These are phyloP conservation scores for Numenius phaeopus DNA, from an alignment of 2,797 vertebrate genomes.

Conservation along the genomic window DNA sequence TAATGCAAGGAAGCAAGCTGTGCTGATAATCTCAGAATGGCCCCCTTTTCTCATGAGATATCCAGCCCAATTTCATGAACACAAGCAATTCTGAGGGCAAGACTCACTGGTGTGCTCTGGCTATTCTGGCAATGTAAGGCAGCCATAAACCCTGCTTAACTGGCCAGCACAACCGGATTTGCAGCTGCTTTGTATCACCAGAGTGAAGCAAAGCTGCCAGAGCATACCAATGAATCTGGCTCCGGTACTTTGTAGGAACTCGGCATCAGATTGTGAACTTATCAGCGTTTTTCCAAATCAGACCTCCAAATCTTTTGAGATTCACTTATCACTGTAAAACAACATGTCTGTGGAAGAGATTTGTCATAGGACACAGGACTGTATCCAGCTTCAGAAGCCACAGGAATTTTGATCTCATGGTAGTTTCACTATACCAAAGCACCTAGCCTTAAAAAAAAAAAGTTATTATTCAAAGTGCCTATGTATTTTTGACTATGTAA, in stretches of 20 bases:
- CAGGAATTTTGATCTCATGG: not conserved
- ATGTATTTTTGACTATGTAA: not conserved
- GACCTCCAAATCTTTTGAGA: constrained; percentile 6
- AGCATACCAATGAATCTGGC: constrained; percentile 21
- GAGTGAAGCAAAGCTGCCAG: constrained; percentile 26
- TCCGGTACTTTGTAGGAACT: not conserved
- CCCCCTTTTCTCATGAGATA: constrained; percentile 6
- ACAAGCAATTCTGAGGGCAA: not conserved
- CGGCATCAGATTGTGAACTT: not conserved
- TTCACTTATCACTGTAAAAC: not conserved
- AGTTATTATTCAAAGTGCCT: constrained; percentile 16
- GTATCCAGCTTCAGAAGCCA: not conserved
- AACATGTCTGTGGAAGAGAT: not conserved
- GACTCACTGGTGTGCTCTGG: constrained; percentile 1
- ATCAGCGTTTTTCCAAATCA: not conserved
- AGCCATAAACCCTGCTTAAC: not conserved
- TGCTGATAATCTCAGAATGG: constrained; percentile 40
- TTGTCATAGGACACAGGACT: not conserved
- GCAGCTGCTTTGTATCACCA: constrained; percentile 30
- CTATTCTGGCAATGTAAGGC: not conserved
- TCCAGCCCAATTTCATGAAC: not conserved
- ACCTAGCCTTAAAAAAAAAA: not conserved
- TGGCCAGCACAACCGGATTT: not conserved
- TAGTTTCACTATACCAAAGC: not conserved
- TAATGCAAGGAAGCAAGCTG: constrained; percentile 60